A percentile compares a stretch with the other conserved stretches of the same genome.
These are phyloP conservation scores for Oxycera nigricornis DNA, from an alignment of 2,888 invertebrate species.

Conservation along the genomic window DNA sequence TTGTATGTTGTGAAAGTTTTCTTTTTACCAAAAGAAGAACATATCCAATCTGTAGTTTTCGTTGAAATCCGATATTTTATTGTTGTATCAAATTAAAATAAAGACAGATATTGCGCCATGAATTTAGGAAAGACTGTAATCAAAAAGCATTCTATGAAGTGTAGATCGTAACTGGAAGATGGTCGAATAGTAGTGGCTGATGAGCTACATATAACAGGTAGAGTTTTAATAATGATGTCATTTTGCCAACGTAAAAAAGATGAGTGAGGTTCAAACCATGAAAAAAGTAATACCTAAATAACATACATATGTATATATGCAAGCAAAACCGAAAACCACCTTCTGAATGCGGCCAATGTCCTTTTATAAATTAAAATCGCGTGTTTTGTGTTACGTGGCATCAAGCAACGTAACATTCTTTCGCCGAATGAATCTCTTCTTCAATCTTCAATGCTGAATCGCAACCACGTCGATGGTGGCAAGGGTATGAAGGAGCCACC, in stretches of 20 bases:
- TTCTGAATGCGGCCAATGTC: not conserved
- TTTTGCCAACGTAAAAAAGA: too few relatives aligned
- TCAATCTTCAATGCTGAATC: not conserved
- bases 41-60: not conserved
- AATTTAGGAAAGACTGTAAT: too few relatives aligned
- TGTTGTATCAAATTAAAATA: not conserved
- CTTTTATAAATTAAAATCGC: not conserved
- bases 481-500: too few relatives aligned
- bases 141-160: too few relatives aligned
- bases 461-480: too few relatives aligned
- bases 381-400: not conserved
- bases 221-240: too few relatives aligned
- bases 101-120: not conserved
- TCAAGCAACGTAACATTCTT: not conserved
- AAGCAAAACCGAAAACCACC: not conserved
- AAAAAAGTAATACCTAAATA: not conserved
- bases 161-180: too few relatives aligned
- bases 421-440: not conserved
- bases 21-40: not conserved
- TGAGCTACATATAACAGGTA: too few relatives aligned
- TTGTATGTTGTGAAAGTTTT: not conserved
- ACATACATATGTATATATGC: not conserved
- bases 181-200: too few relatives aligned
- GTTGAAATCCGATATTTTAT: slow-evolving; percentile 17
- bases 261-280: too few relatives aligned